Evolutionary conservation across 2,797 vertebrate genomes (phyloP).

Genomic region (Cynodonichthys magdalenae): DNA sequence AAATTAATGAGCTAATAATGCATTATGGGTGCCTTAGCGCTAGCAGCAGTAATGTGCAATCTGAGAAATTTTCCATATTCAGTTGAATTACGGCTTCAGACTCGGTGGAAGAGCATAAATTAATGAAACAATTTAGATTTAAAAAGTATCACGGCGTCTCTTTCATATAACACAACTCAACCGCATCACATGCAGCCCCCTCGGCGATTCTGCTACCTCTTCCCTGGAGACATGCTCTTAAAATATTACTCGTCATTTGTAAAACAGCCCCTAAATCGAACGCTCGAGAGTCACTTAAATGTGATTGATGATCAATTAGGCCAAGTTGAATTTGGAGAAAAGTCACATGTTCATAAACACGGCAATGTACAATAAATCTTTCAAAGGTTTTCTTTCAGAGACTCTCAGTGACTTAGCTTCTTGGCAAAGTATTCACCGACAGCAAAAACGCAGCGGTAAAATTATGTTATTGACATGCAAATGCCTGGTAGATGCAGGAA

Average conservation of each 20-base stretch:
- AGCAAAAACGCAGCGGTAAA: conserved; percentile 70
- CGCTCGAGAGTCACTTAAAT: conserved; percentile 18
- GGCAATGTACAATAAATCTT: conserved; percentile 29
- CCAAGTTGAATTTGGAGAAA: conserved; percentile 35
- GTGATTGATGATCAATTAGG: conserved; percentile 46
- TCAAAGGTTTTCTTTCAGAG: conserved; percentile 64
- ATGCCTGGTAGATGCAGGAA: conserved; percentile 72
- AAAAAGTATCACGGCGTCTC: conserved; percentile 26
- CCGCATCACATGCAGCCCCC: conserved; percentile 13
- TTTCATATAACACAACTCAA: conserved; percentile 2
- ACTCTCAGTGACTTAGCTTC: conserved; percentile 59
- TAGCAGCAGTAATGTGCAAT: conserved; percentile 70
- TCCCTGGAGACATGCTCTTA: conserved; percentile 28
- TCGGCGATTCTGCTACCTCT: conserved; percentile 16
- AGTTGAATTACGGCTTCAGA: conserved; percentile 44
- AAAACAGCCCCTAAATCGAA: conserved; percentile 14
- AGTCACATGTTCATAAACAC: conserved; percentile 38
- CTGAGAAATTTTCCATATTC: conserved; percentile 48
- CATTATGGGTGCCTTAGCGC: conserved; percentile 57
- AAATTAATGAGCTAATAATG: conserved; percentile 79
- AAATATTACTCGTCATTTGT: conserved; percentile 18
- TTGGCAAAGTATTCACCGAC: conserved; percentile 54
- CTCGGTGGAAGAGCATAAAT: conserved; percentile 33
- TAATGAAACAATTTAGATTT: conserved; percentile 39
- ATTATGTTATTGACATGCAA: conserved; percentile 80